Percentiles rank a stretch among this genome's conserved stretches.
Evolutionary conservation across 2,888 invertebrate genomes (phyloP).

Genomic region (Bembecia ichneumoniformis): DNA sequence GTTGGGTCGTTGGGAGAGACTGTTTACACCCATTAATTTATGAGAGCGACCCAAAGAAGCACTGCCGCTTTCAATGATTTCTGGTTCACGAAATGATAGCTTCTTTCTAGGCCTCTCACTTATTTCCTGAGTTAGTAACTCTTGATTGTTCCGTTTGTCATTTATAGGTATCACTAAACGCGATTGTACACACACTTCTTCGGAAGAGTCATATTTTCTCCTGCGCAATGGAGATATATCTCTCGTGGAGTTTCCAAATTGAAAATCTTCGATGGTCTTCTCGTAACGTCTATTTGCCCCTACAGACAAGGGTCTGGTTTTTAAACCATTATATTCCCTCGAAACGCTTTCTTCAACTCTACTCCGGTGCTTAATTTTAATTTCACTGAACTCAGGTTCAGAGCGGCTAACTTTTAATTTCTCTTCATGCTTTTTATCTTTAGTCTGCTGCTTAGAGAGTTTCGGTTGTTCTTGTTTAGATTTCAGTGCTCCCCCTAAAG

Average conservation of each 20-base stretch:
- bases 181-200: conserved; percentile 56
- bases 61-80: conserved; percentile 69
- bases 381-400: conserved; percentile 54
- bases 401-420: conserved; percentile 49
- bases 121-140: conserved; percentile 36
- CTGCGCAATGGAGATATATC: conserved; percentile 31
- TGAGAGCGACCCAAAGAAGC: conserved; percentile 50
- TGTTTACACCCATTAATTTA: conserved; percentile 60
- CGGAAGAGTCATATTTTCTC: conserved; percentile 45
- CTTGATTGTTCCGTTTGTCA: conserved; percentile 48
- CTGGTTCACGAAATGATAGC: conserved; percentile 89
- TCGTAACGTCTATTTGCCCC: conserved; percentile 50
- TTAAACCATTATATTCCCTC: conserved; percentile 27
- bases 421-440: conserved; percentile 54
- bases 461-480: conserved; percentile 42
- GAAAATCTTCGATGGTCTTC: conserved; percentile 33
- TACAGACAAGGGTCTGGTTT: conserved; percentile 53
- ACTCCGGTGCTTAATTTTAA: conserved; percentile 45
- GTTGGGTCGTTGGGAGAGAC: conserved; percentile 45
- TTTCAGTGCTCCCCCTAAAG: conserved; percentile 61
- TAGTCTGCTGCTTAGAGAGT: conserved; percentile 52
- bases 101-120: conserved; percentile 83
- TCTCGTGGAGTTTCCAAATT: conserved; percentile 29
- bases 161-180: conserved; percentile 50
- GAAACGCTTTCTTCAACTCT: conserved; percentile 33